These are phyloP conservation scores for Aphelinus atriplicis DNA, from an alignment of 1,140 invertebrate genomes.

Conservation along the genomic window DNA sequence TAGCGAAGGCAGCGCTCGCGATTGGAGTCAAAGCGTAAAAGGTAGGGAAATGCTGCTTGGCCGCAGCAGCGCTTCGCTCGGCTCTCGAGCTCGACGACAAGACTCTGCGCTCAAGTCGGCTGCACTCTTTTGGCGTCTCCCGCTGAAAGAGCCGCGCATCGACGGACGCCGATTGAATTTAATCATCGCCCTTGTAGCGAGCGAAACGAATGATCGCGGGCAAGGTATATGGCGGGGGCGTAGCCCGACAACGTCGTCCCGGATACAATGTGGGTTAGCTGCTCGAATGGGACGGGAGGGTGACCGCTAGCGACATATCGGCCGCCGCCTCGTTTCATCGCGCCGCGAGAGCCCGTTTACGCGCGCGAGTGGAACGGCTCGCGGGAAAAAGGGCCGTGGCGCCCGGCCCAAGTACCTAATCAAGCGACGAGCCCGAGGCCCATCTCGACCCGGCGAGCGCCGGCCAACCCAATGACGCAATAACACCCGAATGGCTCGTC, in stretches of 20 bases:
- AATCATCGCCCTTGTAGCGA: background rate
- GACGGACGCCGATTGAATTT: background rate
- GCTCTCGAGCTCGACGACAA: background rate
- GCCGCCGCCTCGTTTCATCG: background rate
- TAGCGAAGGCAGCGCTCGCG: too few species aligned
- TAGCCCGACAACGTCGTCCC: too few species aligned
- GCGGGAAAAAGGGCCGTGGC: background rate
- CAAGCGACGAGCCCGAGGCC: constrained; percentile 2
- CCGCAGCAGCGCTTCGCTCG: background rate
- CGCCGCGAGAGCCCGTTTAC: constrained; percentile 4
- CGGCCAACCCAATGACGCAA: constrained; percentile 4
- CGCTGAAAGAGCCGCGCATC: too few species aligned
- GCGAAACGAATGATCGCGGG: background rate
- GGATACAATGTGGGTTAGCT: too few species aligned
- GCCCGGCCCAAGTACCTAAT: constrained; percentile 4
- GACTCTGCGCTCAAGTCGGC: background rate
- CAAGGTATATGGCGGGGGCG: background rate
- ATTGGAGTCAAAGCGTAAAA: too few species aligned
- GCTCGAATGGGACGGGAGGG: too few species aligned
- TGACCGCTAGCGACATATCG: background rate
- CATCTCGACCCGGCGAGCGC: constrained; percentile 18
- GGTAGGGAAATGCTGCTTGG: too few species aligned
- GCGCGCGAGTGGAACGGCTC: background rate
- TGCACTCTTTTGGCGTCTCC: too few species aligned
- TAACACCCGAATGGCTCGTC: constrained; percentile 14